Base-by-base conservation (phyloP, 2,888 invertebrate genomes). In the Cylindroiulus punctatus region DNA sequence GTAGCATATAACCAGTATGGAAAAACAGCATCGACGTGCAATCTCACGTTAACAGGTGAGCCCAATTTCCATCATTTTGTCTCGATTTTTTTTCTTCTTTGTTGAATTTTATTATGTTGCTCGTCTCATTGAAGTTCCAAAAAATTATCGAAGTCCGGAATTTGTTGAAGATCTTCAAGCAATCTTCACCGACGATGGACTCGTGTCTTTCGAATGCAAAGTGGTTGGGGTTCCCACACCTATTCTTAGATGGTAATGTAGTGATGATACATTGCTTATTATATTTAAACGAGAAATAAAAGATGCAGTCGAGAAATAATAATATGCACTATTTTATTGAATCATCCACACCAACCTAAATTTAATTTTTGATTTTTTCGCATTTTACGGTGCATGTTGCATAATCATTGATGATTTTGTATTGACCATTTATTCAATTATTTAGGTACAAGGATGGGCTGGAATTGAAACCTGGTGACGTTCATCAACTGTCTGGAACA, bases 171-270 rank as follows among this genome's bases (percentile, higher is more conserved):
- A 95, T 89, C 92, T 97, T 14, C 95, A 96, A 91, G 97, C 97
- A 12, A 94, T 97, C 81, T 92, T 97, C 82, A 97, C 97, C 0
- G 97, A 97, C 90, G 97, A 97, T 91, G 97, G 97, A 0, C 91
- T 97, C 47, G 97, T 97, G 0, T 97, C 97, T 0, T 97, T 97
- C 90, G 97, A 97, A 90, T 97, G 97, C 90, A 97, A 97, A 91
- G 97, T 97, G 0, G 96, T 97, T 1, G 97, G 97, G 0, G 97
- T 96, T 89, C 97, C 97, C 0, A 97, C 97, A 0, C 97, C 97
- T 0, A 92, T 95, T 85, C 92, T 97, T 0, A 94, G 95, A 89
- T 97, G 97, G 97, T 87, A 81, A 82, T 19, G 30, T 30, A 52
- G 12, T 84, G 17, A 2, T 42, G 14, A 36, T 81, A n/a, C 30